Percentiles rank a stretch among this genome's conserved stretches.
Evolutionary conservation across 64 coral and sea anemone genomes (phyloP).

Genomic region (Platygyra sinensis): DNA sequence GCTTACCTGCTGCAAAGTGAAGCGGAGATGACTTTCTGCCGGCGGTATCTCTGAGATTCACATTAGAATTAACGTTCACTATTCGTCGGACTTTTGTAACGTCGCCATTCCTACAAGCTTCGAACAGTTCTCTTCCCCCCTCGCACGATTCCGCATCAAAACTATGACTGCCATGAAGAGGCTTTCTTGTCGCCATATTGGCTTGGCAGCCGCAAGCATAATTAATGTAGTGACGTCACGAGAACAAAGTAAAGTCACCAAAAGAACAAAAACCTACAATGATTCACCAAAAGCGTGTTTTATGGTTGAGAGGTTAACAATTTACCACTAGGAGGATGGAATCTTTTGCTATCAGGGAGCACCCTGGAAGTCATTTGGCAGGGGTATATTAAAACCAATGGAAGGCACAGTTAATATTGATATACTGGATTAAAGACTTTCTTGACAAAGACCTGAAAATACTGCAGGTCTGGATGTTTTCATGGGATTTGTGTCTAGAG

Average conservation of each 20-base stretch:
- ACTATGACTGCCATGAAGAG: slow-evolving; percentile 48
- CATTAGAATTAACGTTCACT: slow-evolving; percentile 77
- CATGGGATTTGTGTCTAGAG: too few relatives aligned
- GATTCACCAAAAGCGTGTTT: too few relatives aligned
- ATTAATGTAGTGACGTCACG: slow-evolving; percentile 32
- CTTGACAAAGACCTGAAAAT: too few relatives aligned
- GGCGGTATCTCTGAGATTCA: slow-evolving; percentile 92
- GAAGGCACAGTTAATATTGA: too few relatives aligned
- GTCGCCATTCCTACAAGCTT: slow-evolving; percentile 96
- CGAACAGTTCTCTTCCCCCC: slow-evolving; percentile 92
- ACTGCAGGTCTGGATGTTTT: too few relatives aligned
- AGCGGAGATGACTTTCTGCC: slow-evolving; percentile 98
- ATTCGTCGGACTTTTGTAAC: slow-evolving; percentile 90
- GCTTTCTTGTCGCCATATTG: slow-evolving; percentile 95
- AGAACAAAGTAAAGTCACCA: not conserved
- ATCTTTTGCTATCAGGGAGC: too few relatives aligned
- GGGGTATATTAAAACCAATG: too few relatives aligned
- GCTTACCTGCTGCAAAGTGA: slow-evolving; percentile 98
- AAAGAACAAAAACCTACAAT: too few relatives aligned
- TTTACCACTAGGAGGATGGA: too few relatives aligned
- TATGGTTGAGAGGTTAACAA: too few relatives aligned
- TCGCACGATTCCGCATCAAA: slow-evolving; percentile 76
- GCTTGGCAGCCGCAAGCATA: slow-evolving; percentile 70
- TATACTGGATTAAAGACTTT: too few relatives aligned
- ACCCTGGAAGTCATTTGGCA: too few relatives aligned